These are phyloP conservation scores for Mionectes olivaceus DNA, from an alignment of 2,797 vertebrate species.

Conservation along the genomic window DNA sequence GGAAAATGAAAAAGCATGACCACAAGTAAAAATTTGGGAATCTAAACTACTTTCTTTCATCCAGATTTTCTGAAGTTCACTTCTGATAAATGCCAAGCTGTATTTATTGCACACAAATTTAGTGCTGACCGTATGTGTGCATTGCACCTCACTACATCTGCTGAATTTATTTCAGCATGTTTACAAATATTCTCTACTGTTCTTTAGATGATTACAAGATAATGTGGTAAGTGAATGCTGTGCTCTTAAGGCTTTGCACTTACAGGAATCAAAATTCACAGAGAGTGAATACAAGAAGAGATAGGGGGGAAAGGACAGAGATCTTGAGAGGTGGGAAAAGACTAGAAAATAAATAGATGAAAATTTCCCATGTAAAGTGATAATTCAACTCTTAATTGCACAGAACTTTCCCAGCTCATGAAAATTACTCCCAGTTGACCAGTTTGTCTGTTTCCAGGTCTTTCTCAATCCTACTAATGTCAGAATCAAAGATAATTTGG, in stretches of 20 bases:
- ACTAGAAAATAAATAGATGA: neutral
- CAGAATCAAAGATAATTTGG: neutral
- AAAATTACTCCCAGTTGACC: accelerated
- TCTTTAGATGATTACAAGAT: neutral
- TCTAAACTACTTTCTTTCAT: neutral
- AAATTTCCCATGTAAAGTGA: neutral
- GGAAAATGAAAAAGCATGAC: neutral
- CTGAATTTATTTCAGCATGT: neutral
- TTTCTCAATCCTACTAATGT: neutral
- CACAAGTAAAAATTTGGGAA: neutral
- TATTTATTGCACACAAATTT: neutral
- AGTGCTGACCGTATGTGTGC: neutral
- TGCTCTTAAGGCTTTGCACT: neutral
- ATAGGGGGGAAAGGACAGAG: neutral
- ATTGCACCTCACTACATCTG: neutral
- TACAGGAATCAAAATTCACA: neutral
- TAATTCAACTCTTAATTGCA: neutral
- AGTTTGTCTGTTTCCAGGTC: neutral
- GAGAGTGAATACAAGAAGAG: neutral
- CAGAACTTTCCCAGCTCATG: neutral
- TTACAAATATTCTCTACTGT: neutral
- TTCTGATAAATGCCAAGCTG: neutral
- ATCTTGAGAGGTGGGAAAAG: neutral
- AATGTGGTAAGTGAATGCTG: neutral
- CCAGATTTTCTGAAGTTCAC: neutral